Conservation (phyloP, 1,140 invertebrate genomes). For the Rhagoletis pomonella region DNA sequence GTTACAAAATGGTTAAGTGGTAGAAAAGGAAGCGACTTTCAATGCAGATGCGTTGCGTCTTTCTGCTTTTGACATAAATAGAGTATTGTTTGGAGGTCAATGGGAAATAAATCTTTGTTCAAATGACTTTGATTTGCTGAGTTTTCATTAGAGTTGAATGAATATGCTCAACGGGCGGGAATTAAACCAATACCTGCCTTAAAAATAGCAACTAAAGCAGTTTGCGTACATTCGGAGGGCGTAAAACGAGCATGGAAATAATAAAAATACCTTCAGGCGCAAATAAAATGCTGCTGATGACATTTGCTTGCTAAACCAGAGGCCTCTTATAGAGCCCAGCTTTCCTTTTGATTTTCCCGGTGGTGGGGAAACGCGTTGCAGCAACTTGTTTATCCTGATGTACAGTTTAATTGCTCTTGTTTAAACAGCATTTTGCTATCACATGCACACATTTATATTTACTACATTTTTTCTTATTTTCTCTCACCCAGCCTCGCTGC, state of each 20-base stretch:
- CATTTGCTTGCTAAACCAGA: not conserved
- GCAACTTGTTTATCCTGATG: not conserved
- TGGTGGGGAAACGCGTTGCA: no score
- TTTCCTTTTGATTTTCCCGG: not conserved
- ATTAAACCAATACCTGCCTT: not conserved
- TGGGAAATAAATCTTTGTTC: not conserved
- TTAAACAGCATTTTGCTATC: not conserved
- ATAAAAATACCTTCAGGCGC: not conserved
- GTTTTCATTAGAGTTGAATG: not conserved
- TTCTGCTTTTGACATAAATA: slow-evolving; percentile 6
- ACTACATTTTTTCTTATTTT: not conserved
- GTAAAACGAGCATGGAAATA: not conserved
- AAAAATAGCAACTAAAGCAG: not conserved
- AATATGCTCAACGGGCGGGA: not conserved
- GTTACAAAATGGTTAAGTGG: not conserved
- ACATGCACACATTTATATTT: not conserved
- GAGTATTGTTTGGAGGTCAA: not conserved
- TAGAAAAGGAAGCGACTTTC: not conserved
- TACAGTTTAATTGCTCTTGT: slow-evolving; percentile 14
- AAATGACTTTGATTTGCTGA: not conserved
- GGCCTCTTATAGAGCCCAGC: not conserved
- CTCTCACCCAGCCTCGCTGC: not conserved
- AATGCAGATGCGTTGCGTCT: not conserved
- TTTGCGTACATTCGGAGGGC: no score
- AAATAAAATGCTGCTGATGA: not conserved